Evolutionary conservation across 2,888 invertebrate species (phyloP).

Genomic region (Cactoblastis cactorum): DNA sequence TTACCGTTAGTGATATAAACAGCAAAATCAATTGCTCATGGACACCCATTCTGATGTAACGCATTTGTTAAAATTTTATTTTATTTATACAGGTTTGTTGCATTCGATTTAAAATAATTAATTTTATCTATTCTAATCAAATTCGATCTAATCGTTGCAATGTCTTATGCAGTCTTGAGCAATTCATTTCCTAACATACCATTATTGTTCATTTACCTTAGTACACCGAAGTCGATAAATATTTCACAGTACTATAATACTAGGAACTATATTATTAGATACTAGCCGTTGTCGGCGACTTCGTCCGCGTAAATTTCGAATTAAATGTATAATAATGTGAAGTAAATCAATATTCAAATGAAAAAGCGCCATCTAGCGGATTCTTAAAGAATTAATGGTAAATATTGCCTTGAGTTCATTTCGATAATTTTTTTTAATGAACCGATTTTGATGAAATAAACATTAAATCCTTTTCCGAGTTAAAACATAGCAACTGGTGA

Average conservation of each 20-base stretch:
- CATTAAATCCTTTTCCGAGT: too few relatives aligned
- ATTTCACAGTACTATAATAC: background rate
- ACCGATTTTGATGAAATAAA: too few relatives aligned
- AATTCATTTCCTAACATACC: background rate
- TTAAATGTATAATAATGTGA: too few relatives aligned
- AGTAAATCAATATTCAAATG: too few relatives aligned
- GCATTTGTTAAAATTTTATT: constrained; percentile 18
- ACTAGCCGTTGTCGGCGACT: too few relatives aligned
- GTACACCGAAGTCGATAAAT: background rate
- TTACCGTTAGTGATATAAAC: constrained; percentile 40
- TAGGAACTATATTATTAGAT: too few relatives aligned
- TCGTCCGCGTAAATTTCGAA: too few relatives aligned
- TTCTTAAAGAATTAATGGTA: too few relatives aligned
- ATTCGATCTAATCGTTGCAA: background rate
- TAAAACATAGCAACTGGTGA: too few relatives aligned
- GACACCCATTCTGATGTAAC: constrained; percentile 43
- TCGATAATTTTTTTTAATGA: too few relatives aligned
- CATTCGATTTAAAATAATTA: constrained; percentile 13
- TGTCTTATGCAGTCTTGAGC: background rate
- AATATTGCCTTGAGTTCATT: too few relatives aligned
- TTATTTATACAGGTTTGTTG: constrained; percentile 28
- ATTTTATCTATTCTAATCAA: background rate
- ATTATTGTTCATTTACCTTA: background rate
- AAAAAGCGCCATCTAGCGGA: too few relatives aligned
- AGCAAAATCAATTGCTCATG: constrained; percentile 44